Evolutionary conservation across 2,113 vertebrate species (phyloP).

Genomic region (Rhea pennata): DNA sequence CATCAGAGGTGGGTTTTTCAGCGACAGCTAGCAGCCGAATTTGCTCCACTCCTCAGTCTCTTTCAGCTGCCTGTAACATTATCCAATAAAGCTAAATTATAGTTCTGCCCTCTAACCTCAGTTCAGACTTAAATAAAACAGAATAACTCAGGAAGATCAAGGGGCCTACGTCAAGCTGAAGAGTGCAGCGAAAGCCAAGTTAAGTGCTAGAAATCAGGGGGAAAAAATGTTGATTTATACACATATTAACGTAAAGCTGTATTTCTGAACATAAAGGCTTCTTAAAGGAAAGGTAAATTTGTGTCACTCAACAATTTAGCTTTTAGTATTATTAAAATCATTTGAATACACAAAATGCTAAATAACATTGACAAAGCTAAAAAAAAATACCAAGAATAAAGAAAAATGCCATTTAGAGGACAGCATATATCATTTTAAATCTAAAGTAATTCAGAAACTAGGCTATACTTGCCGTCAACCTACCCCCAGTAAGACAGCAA

Average conservation of each 20-base stretch:
- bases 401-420: neutral
- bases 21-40: neutral
- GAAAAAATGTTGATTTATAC: neutral
- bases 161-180: neutral
- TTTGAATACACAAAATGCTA: neutral
- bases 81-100: neutral
- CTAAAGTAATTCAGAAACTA: neutral
- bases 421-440: fast-evolving
- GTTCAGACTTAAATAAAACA: neutral
- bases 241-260: neutral
- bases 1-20: neutral
- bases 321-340: neutral
- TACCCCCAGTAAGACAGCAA: neutral
- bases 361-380: neutral
- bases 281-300: neutral
- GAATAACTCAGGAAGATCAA: neutral
- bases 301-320: neutral
- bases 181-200: neutral
- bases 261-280: neutral
- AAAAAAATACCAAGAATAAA: neutral
- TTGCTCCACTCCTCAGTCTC: neutral
- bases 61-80: neutral
- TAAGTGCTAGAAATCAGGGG: neutral
- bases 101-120: neutral
- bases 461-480: neutral